Percentiles rank a stretch among this genome's conserved stretches.
Conservation (phyloP, 2,888 invertebrate species). For the Pheosia gnoma region DNA sequence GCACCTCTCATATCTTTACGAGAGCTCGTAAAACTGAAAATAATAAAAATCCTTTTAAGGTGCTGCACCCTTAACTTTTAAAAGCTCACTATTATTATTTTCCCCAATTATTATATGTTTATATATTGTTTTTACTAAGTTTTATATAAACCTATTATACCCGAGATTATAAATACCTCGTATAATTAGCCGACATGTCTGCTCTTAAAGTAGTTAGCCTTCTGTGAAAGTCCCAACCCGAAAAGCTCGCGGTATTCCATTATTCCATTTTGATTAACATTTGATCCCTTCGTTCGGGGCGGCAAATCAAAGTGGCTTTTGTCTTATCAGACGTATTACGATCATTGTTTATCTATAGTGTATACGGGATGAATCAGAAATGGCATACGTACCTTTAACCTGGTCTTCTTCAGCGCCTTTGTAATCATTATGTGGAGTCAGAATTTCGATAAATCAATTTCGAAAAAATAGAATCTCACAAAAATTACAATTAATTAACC, state of each 20-base stretch:
- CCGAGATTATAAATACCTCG: too few relatives aligned
- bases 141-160: too few relatives aligned
- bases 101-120: not conserved
- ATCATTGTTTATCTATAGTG: not conserved
- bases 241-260: too few relatives aligned
- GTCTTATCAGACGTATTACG: not conserved
- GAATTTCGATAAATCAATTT: too few relatives aligned
- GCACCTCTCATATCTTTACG: not conserved
- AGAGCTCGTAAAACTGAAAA: conserved; percentile 1
- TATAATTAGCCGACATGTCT: too few relatives aligned
- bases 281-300: conserved; percentile 3
- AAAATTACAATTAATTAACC: too few relatives aligned
- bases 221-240: too few relatives aligned
- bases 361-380: not conserved
- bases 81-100: not conserved
- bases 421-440: too few relatives aligned
- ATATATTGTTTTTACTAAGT: not conserved
- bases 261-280: conserved; percentile 9
- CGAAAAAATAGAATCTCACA: too few relatives aligned
- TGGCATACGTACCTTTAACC: not conserved
- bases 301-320: not conserved
- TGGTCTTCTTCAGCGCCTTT: too few relatives aligned
- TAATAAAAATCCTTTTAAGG: conserved; percentile 1
- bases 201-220: too few relatives aligned
- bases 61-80: not conserved